Conservation (phyloP, 2,888 invertebrate genomes). For the Atethmia centrago region DNA sequence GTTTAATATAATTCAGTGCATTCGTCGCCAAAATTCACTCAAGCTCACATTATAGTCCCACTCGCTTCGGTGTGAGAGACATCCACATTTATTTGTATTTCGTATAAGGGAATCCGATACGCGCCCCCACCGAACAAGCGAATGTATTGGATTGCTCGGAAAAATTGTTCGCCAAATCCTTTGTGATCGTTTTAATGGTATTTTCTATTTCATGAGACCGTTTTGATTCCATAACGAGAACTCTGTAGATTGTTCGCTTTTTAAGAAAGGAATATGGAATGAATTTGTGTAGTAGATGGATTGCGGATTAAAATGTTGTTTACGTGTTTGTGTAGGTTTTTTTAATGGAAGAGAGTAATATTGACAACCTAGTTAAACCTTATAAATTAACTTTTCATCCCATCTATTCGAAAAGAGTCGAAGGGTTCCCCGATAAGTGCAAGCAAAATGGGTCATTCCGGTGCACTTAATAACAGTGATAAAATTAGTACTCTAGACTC, state of each 20-base stretch:
- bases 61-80: constrained; percentile 74
- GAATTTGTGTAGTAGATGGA: constrained; percentile 33
- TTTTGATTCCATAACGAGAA: constrained; percentile 66
- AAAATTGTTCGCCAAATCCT: constrained; percentile 75
- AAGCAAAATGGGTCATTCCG: no score
- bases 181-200: constrained; percentile 68
- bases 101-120: constrained; percentile 81
- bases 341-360: no score
- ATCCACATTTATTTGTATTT: constrained; percentile 82
- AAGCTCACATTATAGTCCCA: constrained; percentile 7
- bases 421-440: no score
- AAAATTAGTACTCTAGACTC: no score
- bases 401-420: no score
- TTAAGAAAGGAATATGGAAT: constrained; percentile 50
- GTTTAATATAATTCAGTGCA: neutral
- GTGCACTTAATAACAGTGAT: no score
- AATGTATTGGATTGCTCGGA: constrained; percentile 79
- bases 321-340: neutral
- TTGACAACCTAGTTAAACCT: no score
- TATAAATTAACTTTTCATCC: no score
- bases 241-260: constrained; percentile 65
- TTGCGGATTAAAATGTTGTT: constrained; percentile 43
- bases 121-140: constrained; percentile 72
- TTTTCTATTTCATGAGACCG: constrained; percentile 63
- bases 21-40: neutral